Percentiles rank a stretch among this genome's conserved stretches.
These are phyloP conservation scores for Lacanobia oleracea DNA, from an alignment of 2,888 invertebrate species.

Conservation along the genomic window DNA sequence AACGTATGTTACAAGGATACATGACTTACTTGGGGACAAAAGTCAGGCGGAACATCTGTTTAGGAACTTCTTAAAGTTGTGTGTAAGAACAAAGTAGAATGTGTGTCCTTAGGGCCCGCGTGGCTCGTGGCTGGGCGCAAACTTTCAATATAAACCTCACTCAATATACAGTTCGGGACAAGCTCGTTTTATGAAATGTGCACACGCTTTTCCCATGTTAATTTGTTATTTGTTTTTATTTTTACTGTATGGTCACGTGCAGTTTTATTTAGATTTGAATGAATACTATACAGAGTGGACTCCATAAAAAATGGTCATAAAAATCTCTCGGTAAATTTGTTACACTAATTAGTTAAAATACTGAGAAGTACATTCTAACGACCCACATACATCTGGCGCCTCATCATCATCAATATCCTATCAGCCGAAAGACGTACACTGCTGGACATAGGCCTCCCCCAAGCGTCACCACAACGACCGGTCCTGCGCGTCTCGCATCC, in stretches of 20 bases:
- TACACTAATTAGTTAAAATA: too few species aligned
- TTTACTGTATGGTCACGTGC: neutral
- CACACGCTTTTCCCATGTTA: conserved; percentile 43
- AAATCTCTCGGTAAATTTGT: too few species aligned
- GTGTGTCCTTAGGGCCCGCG: conserved; percentile 82
- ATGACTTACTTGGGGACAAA: conserved; percentile 81
- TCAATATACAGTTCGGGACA: conserved; percentile 71
- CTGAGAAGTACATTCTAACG: too few species aligned
- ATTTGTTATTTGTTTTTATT: conserved; percentile 30
- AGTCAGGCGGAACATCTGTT: conserved; percentile 86
- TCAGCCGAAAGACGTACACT: too few species aligned
- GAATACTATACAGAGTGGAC: too few species aligned
- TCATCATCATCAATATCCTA: too few species aligned
- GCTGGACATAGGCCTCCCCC: too few species aligned
- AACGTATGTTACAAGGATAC: conserved; percentile 74
- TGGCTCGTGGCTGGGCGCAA: conserved; percentile 63
- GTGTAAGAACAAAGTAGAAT: conserved; percentile 84
- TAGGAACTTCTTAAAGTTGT: conserved; percentile 85
- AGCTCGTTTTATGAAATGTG: conserved; percentile 64
- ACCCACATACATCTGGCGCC: too few species aligned
- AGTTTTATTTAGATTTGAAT: neutral
- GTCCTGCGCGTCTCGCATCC: too few species aligned
- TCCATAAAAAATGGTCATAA: too few species aligned
- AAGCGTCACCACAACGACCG: too few species aligned
- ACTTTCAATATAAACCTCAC: conserved; percentile 83